Conservation (phyloP, 2,797 vertebrate genomes). For the Thamnophis elegans region DNA sequence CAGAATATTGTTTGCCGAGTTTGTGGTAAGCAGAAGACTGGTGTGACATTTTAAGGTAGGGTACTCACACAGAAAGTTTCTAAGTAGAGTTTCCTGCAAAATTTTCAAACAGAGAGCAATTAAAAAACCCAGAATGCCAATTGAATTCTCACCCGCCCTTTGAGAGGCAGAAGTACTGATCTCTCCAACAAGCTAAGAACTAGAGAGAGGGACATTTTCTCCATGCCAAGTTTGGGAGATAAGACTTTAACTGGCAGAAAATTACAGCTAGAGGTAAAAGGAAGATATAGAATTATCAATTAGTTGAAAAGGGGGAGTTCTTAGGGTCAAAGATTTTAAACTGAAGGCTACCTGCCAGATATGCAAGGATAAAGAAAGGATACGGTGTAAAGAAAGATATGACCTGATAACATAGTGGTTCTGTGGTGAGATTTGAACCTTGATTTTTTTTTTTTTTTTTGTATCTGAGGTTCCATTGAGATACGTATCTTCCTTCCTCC, state of each 20-base stretch:
- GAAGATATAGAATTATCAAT: neutral
- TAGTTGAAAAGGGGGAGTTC: neutral
- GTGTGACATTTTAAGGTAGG: neutral
- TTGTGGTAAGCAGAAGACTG: neutral
- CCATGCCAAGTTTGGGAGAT: neutral
- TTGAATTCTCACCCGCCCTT: neutral
- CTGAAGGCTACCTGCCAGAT: neutral
- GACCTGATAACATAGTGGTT: neutral
- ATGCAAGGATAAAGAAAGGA: neutral
- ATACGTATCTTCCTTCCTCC: neutral
- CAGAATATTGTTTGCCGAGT: neutral
- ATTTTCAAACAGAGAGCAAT: neutral
- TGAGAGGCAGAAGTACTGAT: neutral
- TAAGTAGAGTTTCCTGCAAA: neutral
- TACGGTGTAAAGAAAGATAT: neutral
- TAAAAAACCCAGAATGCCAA: neutral
- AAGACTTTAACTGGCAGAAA: neutral
- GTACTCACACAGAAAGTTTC: fast-evolving
- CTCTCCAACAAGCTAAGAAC: neutral
- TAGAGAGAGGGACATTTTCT: neutral
- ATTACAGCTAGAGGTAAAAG: neutral
- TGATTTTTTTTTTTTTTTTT: neutral
- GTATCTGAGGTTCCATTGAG: neutral
- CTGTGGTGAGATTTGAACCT: neutral
- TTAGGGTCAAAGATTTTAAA: neutral